Base-by-base conservation (phyloP, 2,797 vertebrate genomes). In the Pygocentrus nattereri region DNA sequence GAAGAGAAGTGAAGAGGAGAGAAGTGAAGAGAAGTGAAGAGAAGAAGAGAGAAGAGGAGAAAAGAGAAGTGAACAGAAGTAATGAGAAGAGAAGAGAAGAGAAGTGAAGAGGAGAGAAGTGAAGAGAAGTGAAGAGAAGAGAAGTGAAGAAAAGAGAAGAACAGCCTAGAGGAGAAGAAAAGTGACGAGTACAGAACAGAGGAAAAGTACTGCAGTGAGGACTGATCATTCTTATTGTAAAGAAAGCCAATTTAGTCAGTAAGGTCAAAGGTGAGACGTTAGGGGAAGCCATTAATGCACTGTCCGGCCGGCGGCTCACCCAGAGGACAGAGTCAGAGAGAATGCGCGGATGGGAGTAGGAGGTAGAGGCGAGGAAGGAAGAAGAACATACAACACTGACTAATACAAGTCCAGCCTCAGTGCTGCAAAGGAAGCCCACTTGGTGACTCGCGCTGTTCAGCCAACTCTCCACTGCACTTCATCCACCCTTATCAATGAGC, bases 401-500 rank as follows among this genome's bases (percentile, higher is more conserved):
- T 38, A 34, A 49, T 58, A 74, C 52, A 64, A 16, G 30, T 30
- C 12, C 59, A 30, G 54, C 6, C 19, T 76, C 31, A 58, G 65
- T 8, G 19, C 59, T 18, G 18, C 59, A 67, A 10, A 67, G 64
- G 31, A 31, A 67, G 21, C 31, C 34, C 67, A 44, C 15, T 47
- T 18, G 25, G 15, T 16, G 3, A 23, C 52, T 62, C 54, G 54
- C 47, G 31, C 72, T 61, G 19, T 74, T 0, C 64, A 21, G 47
- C 21, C 11, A 11, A 19, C 58, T 64, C 15, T 30, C n/a, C 19
- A 15, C 13, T 23, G n/a, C 74, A 18, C 74, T 62, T 50, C 67
- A 56, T 80, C 62, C 30, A 23, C 59, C 82, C 74, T 78, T 74
- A 85, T 85, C 77, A 80, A 75, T 82, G 75, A 85, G 25, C 2